phyloP scores from a whole-genome alignment of 2,888 invertebrate genomes.

The Aquatica leii region DNA sequence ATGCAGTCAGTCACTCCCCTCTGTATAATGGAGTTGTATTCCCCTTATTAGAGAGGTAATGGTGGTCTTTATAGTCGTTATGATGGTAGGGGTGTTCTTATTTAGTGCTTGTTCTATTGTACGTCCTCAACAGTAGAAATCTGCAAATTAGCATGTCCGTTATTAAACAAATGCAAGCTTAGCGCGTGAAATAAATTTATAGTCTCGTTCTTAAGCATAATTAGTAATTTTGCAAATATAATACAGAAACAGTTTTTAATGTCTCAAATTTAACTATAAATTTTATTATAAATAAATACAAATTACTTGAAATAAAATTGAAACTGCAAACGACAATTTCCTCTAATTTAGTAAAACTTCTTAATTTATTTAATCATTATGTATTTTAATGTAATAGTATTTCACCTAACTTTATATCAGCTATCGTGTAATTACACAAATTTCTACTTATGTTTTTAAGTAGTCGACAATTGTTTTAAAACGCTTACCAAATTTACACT shows the following conservation, averaged over 20 bases:
- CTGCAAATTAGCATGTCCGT: constrained; percentile 52
- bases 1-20: constrained; percentile 50
- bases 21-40: constrained; percentile 55
- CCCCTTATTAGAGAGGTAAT: constrained; percentile 57
- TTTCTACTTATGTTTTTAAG: too few species aligned
- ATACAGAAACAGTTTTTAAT: constrained; percentile 8
- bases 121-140: constrained; percentile 47
- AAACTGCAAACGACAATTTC: too few species aligned
- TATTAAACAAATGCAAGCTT: constrained; percentile 31
- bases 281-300: too few species aligned
- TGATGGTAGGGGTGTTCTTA: constrained; percentile 53
- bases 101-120: constrained; percentile 57
- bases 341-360: too few species aligned
- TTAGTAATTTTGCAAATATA: constrained; percentile 3
- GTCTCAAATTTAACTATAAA: not conserved
- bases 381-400: too few species aligned
- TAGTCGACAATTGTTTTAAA: too few species aligned
- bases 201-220: constrained; percentile 12
- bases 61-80: constrained; percentile 56
- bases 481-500: too few species aligned
- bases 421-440: too few species aligned
- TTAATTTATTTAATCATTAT: too few species aligned
- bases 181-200: constrained; percentile 31
- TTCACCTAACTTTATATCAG: too few species aligned
- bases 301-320: too few species aligned